Percentiles rank a stretch among this genome's conserved stretches.
Evolutionary conservation across 2,888 invertebrate genomes (phyloP).

Genomic region (Agapostemon virescens): DNA sequence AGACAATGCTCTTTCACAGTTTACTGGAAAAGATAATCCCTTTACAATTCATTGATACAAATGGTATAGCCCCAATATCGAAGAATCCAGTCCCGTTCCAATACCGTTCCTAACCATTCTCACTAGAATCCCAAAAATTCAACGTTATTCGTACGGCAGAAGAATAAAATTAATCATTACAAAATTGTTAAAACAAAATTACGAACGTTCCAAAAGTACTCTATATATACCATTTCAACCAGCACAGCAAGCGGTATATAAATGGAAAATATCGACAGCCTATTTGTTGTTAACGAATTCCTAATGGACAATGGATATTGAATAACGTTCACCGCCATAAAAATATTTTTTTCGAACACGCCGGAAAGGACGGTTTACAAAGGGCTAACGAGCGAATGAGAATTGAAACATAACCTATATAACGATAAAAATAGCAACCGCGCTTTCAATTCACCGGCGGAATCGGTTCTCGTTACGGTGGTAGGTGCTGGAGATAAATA

Average conservation of each 20-base stretch:
- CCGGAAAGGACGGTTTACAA: not conserved
- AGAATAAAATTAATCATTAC: too few species aligned
- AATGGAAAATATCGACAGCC: not conserved
- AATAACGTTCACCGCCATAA: not conserved
- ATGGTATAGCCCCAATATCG: not conserved
- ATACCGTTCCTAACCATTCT: too few species aligned
- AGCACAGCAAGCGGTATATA: not conserved
- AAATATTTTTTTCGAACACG: not conserved
- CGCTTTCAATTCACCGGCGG: conserved; percentile 11
- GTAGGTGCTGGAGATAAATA: conserved; percentile 23
- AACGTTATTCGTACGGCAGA: too few species aligned
- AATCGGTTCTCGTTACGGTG: conserved; percentile 2
- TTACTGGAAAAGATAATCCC: not conserved
- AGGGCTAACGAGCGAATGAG: not conserved
- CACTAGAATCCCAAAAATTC: too few species aligned
- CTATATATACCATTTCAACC: too few species aligned
- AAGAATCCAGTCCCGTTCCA: too few species aligned
- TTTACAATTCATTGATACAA: not conserved
- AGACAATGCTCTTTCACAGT: not conserved
- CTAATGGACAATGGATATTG: too few species aligned
- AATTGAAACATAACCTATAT: conserved; percentile 5
- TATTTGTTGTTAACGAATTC: not conserved
- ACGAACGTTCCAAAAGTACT: too few species aligned
- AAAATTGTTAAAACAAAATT: too few species aligned
- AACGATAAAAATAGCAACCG: not conserved